Evolutionary conservation across 30 jellyfish, hydroid and myxozoan species (phyloP), one percentile per base, ranked within the genome.

Genomic region (Hydractinia symbiolongicarpus): DNA sequence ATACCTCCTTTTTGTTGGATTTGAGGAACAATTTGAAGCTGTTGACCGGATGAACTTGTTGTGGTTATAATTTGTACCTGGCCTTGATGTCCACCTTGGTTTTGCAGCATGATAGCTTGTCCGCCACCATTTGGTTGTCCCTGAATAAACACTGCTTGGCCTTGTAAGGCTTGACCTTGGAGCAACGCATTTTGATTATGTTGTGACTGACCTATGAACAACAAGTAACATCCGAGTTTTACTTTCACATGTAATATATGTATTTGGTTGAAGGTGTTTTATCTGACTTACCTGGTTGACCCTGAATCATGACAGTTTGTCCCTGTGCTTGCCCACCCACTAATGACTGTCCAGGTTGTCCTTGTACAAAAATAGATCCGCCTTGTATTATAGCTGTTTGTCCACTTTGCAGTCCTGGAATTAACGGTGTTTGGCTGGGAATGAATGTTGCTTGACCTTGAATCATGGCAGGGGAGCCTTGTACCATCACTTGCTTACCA

Each of bases 401-500:
- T 13, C 96, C 98, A 53, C 94, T 93, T 64, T 95, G 98, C 64
- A 93, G 83, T 9, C 98, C 96, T 67, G 96, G 98, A 1, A 93
- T 86, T 19, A 90, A 76, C 9, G 97, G 79, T 19, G 97, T 82
- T 73, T 90, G 97, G 54, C 91, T 90, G 50, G 97, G 97, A 30
- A 93, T 87, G 83, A 85, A 86, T 10, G 98, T 87, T 44, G 98
- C 96, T 61, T 93, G 98, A 9, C 98, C 98, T 72, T 86, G 95
- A 8, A 93, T 86, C 94, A 93, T 81, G 9, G 96, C 97, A 7
- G 98, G 87, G 75, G 89, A 91, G 15, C 98, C 98, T 66, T 88
- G 98, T 7, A 93, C 98, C 98, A 93, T 88, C 21, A 93, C 95
- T 78, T 83, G 98, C 57, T 93, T 93, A 49, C 98, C 98, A 67